Evolutionary conservation across 53 echinoderm and acorn worm genomes (phyloP), one percentile per base, ranked within the genome.

Genomic region (Paracentrotus lividus): DNA sequence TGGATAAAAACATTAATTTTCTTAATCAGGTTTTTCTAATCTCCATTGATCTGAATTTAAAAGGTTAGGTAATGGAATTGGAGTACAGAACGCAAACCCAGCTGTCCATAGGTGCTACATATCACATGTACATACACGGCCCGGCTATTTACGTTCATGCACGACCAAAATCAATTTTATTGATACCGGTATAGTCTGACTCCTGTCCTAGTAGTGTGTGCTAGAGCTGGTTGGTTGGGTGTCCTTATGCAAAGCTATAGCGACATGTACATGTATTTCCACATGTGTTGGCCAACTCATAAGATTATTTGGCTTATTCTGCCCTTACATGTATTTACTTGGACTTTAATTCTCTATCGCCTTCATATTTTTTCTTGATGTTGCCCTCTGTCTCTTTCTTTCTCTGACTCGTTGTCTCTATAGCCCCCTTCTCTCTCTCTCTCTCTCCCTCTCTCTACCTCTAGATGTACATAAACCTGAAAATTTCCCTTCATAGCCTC

Each of bases 101-200:
- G 89, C 89, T 89, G 89, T 36, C 60, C 26, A 56, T 21, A 57
- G 64, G 60, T 89, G 89, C 89, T 24, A 89, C 44, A 60, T 61
- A 89, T 61, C 89, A 89, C 89, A 89, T 89, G 89, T 89, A 65
- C 89, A 89, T 40, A 89, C 89, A 89, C 89, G 42, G 53, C 88
- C 88, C 32, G 45, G 89, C 89, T 61, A 89, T 89, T 89, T 89
- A 89, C 60, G 86, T 86, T 53, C 89, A 43, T 68, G 90, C 90
- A 69, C 90, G 49, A 32, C 69, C 51, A 72, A 90, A 90, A 90
- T 90, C 90, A 90, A 90, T 90, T 90, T 72, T 90, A 90, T 90
- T 53, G 72, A 90, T 90, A 90, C 90, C 49, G 90, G 72, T 56
- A 66, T 54, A 8, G 42, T 24, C 60, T 42, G 89, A 89, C 89